Conservation (phyloP, 2,888 invertebrate genomes). For the Pterostichus madidus region DNA sequence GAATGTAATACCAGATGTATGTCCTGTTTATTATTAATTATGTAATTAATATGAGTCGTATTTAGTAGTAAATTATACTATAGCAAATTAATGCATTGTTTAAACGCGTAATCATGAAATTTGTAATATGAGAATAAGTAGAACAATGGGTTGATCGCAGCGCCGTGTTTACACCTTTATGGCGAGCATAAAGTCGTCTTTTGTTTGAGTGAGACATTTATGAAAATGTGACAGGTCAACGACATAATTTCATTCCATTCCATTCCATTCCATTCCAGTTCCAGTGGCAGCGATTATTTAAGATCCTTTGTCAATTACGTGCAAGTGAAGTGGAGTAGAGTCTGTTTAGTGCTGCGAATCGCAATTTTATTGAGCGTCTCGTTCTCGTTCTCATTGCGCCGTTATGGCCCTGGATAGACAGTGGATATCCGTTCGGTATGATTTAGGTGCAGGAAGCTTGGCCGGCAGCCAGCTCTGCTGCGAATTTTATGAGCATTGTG, state of each 20-base stretch:
- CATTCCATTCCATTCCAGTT: too few species aligned
- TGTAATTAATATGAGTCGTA: too few species aligned
- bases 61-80: too few species aligned
- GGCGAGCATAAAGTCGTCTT: not conserved
- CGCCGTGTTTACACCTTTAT: not conserved
- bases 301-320: constrained; percentile 33
- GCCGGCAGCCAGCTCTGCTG: constrained; percentile 50
- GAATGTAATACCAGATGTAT: too few species aligned
- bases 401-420: constrained; percentile 57
- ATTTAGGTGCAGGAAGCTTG: constrained; percentile 58
- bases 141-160: too few species aligned
- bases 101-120: too few species aligned
- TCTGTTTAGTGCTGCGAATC: constrained; percentile 54
- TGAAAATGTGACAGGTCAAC: constrained; percentile 35
- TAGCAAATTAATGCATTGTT: too few species aligned
- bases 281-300: constrained; percentile 28
- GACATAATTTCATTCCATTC: constrained; percentile 16
- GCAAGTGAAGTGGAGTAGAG: constrained; percentile 39
- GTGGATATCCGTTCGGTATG: constrained; percentile 59
- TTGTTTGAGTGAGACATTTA: constrained; percentile 3
- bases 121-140: too few species aligned
- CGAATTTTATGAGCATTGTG: constrained; percentile 50
- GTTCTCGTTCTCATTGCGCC: constrained; percentile 9
- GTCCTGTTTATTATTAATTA: too few species aligned
- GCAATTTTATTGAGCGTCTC: constrained; percentile 57